Conservation (phyloP, 2,113 vertebrate species). For the Anoplopoma fimbria region DNA sequence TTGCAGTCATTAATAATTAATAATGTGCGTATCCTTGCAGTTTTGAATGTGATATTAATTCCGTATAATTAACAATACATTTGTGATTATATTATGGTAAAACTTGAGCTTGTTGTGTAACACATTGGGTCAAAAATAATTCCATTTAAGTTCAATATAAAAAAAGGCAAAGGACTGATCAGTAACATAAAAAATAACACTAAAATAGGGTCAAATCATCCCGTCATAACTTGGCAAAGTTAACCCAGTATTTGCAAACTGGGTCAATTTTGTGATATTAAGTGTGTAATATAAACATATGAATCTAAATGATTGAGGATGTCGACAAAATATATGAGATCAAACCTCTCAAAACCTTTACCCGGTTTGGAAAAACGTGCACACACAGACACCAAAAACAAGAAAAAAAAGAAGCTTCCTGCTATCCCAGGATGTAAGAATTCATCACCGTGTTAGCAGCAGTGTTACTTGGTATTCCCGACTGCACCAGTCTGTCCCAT, state of each 20-base stretch:
- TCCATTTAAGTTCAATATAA: not conserved
- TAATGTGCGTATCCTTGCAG: not conserved
- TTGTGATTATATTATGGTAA: not conserved
- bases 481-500: conserved; percentile 41
- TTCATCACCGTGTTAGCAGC: conserved; percentile 46
- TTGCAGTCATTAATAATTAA: not conserved
- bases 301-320: not conserved
- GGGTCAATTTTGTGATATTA: not conserved
- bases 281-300: not conserved
- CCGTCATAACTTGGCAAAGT: not conserved
- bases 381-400: conserved; percentile 10
- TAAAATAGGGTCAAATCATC: not conserved
- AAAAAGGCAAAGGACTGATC: not conserved
- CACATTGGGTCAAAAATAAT: not conserved
- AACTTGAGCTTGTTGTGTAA: not conserved
- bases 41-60: not conserved
- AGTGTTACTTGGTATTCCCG: conserved; percentile 65
- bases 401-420: not conserved
- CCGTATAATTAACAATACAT: not conserved
- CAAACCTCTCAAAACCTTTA: conserved; percentile 4
- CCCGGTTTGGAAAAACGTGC: not conserved
- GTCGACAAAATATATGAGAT: not conserved
- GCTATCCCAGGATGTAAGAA: conserved; percentile 32
- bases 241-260: conserved; percentile 5
- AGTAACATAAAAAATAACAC: not conserved